Conservation (phyloP, 1,140 invertebrate species). For the Bombus sibiricus region DNA sequence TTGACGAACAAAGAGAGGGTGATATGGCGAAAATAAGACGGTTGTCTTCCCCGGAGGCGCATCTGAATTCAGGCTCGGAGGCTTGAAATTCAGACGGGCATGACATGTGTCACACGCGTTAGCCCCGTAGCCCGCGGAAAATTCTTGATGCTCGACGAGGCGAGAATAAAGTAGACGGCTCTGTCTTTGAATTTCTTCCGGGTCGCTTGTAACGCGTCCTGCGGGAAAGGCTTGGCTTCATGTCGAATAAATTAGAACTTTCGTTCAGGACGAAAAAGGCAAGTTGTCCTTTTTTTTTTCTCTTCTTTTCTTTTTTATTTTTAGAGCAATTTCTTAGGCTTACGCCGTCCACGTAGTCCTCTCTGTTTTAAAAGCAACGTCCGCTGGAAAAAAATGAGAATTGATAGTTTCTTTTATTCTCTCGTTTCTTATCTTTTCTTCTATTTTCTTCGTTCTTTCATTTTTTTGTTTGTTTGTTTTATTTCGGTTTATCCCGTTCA, state of each 20-base stretch:
- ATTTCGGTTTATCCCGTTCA: too few relatives aligned
- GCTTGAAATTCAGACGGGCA: conserved; percentile 23
- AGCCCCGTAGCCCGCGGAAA: conserved; percentile 17
- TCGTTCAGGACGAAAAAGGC: neutral
- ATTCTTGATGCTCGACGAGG: conserved; percentile 34
- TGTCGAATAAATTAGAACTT: conserved; percentile 44
- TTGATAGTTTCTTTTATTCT: conserved; percentile 3
- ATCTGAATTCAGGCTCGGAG: conserved; percentile 10
- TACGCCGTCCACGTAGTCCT: neutral
- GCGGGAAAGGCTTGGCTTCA: neutral
- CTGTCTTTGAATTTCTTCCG: conserved; percentile 45
- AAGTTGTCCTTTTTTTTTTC: neutral
- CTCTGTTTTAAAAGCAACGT: neutral
- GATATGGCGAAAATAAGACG: conserved; percentile 12
- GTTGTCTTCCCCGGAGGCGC: conserved; percentile 2
- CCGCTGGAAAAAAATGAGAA: conserved; percentile 9
- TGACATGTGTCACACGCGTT: conserved; percentile 29
- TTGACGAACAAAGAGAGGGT: neutral
- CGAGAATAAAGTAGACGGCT: conserved; percentile 31
- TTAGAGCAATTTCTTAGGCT: conserved; percentile 3
- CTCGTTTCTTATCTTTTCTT: neutral
- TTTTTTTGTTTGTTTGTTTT: too few relatives aligned
- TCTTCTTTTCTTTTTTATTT: neutral
- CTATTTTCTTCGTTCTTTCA: neutral
- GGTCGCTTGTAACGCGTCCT: conserved; percentile 22